These are phyloP conservation scores for Buceros bicornis DNA, from an alignment of 2,797 vertebrate species.

Conservation along the genomic window DNA sequence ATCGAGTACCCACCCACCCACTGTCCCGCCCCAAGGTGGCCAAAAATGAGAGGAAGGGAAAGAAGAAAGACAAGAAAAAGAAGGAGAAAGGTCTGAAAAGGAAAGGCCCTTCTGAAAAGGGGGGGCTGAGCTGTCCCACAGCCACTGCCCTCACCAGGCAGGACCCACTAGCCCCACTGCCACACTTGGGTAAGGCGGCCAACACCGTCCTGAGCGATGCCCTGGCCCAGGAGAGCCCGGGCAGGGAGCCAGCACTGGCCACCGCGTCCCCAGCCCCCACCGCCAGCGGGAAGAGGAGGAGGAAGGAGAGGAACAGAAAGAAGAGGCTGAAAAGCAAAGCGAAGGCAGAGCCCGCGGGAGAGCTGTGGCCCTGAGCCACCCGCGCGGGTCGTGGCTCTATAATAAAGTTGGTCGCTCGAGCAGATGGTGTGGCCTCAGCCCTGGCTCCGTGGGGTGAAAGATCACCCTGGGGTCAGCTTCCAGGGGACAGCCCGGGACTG, in stretches of 20 bases:
- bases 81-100: constrained; percentile 58
- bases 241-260: fast-evolving
- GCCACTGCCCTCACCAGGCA: fast-evolving
- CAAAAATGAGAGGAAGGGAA: constrained; percentile 76
- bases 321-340: constrained; percentile 64
- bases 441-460: not conserved
- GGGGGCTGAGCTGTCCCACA: not conserved
- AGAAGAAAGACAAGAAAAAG: constrained; percentile 66
- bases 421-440: not conserved
- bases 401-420: constrained; percentile 34
- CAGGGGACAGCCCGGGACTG: fast-evolving
- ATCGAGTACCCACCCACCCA: fast-evolving
- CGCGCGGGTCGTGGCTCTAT: fast-evolving
- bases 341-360: not conserved
- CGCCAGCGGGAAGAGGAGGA: not conserved
- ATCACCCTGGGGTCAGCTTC: fast-evolving
- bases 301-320: constrained; percentile 63
- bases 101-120: constrained; percentile 7
- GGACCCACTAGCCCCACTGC: not conserved
- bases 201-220: constrained; percentile 84
- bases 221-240: fast-evolving
- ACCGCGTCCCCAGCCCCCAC: not conserved
- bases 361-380: not conserved
- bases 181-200: constrained; percentile 55
- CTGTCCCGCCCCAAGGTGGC: not conserved